A percentile compares a stretch with the other conserved stretches of the same genome.
phyloP scores from a whole-genome alignment of 1,140 invertebrate species.

The Trachelipus rathkii region DNA sequence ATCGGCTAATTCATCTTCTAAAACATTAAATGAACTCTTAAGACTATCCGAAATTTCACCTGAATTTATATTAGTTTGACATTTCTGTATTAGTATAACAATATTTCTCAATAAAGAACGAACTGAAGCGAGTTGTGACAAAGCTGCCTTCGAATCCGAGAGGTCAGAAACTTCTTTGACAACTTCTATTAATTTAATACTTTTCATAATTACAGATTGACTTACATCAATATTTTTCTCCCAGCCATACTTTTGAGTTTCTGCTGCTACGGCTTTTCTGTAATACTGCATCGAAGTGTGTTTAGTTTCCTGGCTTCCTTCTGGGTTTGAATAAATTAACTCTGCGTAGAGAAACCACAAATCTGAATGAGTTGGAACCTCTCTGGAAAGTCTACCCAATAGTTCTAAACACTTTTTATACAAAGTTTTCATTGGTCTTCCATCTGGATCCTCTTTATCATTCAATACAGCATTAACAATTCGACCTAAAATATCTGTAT shows the following conservation, averaged over 20 bases:
- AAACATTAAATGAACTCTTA: neutral
- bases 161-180: neutral
- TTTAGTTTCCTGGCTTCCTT: slow-evolving; percentile 61
- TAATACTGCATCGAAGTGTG: slow-evolving; percentile 57
- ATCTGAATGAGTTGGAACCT: slow-evolving; percentile 61
- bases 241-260: slow-evolving; percentile 58
- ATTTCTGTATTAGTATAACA: neutral
- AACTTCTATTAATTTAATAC: neutral
- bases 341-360: slow-evolving; percentile 72
- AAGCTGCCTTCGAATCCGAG: neutral
- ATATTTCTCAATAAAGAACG: neutral
- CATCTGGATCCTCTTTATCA: slow-evolving; percentile 59
- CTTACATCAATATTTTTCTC: slow-evolving; percentile 51
- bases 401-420: slow-evolving; percentile 65
- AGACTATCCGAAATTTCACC: neutral
- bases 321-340: slow-evolving; percentile 52
- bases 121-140: neutral
- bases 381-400: slow-evolving; percentile 72
- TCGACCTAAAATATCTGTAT: slow-evolving; percentile 70
- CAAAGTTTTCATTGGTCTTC: slow-evolving; percentile 54
- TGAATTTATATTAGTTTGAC: neutral
- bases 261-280: slow-evolving; percentile 55
- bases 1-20: neutral
- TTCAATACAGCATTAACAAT: slow-evolving; percentile 67
- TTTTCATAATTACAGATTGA: neutral